Conservation (phyloP, 1,140 invertebrate genomes). For the Papilio helenus region DNA sequence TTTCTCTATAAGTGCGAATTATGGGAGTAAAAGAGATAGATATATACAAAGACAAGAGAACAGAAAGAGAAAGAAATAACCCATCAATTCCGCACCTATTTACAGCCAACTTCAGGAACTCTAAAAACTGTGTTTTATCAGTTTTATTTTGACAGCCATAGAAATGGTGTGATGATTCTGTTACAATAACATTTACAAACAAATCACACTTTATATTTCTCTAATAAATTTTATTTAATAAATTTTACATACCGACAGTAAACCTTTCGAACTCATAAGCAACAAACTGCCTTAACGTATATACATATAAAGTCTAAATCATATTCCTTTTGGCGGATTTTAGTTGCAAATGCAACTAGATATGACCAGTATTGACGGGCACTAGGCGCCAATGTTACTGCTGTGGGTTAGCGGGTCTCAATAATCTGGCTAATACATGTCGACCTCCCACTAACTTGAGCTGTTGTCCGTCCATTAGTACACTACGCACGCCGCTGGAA, state of each 20-base stretch:
- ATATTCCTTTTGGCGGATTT: background rate
- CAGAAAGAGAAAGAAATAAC: background rate
- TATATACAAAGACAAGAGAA: background rate
- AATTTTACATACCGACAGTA: conserved; percentile 2
- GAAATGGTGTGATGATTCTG: background rate
- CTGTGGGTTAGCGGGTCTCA: conserved; percentile 65
- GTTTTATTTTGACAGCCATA: background rate
- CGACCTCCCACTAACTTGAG: conserved; percentile 71
- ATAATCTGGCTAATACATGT: conserved; percentile 68
- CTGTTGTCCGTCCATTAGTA: conserved; percentile 77
- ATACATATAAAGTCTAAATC: conserved; percentile 15
- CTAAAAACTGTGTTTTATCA: background rate
- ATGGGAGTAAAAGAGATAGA: background rate
- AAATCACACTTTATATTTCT: background rate
- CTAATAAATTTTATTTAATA: conserved; percentile 8
- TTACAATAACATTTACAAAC: background rate
- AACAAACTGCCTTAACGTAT: conserved; percentile 22
- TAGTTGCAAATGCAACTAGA: background rate
- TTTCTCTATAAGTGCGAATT: background rate
- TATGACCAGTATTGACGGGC: background rate
- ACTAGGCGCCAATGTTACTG: conserved; percentile 47
- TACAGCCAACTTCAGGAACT: background rate
- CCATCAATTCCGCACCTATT: background rate
- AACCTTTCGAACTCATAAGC: conserved; percentile 3
- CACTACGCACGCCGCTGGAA: conserved; percentile 65